A percentile compares a stretch with the other conserved stretches of the same genome.
Conservation (phyloP, 1,140 invertebrate genomes). For the Chionoecetes opilio region DNA sequence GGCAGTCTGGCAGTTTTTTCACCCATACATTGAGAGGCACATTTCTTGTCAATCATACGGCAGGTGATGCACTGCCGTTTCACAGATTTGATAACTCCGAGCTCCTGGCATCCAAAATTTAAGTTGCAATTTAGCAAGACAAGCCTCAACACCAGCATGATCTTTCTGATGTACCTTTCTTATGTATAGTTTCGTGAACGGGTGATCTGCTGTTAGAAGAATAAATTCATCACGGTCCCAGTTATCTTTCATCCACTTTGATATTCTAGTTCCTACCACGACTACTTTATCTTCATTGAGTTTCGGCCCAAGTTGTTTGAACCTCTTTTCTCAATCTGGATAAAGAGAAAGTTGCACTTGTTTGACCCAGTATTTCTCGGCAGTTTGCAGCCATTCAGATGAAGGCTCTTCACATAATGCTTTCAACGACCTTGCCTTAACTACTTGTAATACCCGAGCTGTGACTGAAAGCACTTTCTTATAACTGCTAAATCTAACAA, state of each 20-base stretch:
- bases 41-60: not conserved
- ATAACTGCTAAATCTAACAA: conserved; percentile 16
- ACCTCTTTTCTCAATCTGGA: not conserved
- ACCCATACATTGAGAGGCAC: conserved; percentile 25
- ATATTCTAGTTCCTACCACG: conserved; percentile 24
- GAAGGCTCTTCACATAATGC: not conserved
- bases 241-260: conserved; percentile 49
- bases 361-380: not conserved
- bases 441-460: not conserved
- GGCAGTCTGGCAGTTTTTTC: too few relatives aligned
- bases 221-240: not conserved
- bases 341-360: not conserved
- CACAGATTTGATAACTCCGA: not conserved
- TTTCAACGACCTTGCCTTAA: not conserved
- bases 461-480: not conserved
- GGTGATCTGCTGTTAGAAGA: not conserved
- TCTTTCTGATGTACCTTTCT: not conserved
- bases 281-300: conserved; percentile 2
- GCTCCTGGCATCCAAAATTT: not conserved
- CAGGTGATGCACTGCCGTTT: not conserved
- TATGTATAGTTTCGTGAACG: not conserved
- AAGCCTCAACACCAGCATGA: conserved; percentile 8
- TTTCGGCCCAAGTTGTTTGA: not conserved
- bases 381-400: not conserved
- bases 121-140: not conserved